Evolutionary conservation across 2,113 vertebrate species (phyloP), one percentile per base, ranked within the genome.

Genomic region (Hippocampus barbouri): DNA sequence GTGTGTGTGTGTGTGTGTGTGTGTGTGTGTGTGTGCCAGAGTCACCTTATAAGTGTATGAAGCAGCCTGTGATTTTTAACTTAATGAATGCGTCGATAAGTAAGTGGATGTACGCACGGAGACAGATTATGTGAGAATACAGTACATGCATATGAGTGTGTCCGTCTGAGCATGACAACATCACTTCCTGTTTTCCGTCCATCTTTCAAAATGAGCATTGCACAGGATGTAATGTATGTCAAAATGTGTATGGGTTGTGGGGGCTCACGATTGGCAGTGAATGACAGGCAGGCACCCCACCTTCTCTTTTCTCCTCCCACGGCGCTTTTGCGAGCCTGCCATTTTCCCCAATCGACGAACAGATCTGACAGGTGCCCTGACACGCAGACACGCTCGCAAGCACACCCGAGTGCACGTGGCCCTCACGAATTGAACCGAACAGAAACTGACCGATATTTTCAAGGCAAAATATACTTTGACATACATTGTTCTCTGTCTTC

Each of bases 221-320:
- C 6, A 38, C 34, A 38, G 5, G 34, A 38, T 38, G 30, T 34
- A 34, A 34, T 34, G 68, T 66, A 40, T 78, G 74, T 70, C 27
- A 12, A 54, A 51, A n/a, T 70, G 64, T 78, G 57, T 75, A 38
- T 38, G 0, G 5, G 0, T n/a, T n/a, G n/a, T n/a, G n/a, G 34
- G 5, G 34, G 5, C 83, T 70, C 69, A 75, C 75, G 84, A 81
- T 81, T 84, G 76, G 78, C 77, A 85, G 79, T 93, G 93, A 95
- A 85, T 94, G 94, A 93, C 94, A 96, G 92, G 86, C 74, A 73
- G 91, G 89, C 89, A 87, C 81, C 78, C 87, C 87, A 70, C 89
- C 89, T 89, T 85, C 90, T 89, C 82, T 68, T 84, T 85, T 45
- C 66, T 82, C 90, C 83, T 90, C 85, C 90, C 91, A 89, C 83